These are phyloP conservation scores for Palythoa grandiflora DNA, from an alignment of 92 coral and sea anemone genomes.

Conservation along the genomic window DNA sequence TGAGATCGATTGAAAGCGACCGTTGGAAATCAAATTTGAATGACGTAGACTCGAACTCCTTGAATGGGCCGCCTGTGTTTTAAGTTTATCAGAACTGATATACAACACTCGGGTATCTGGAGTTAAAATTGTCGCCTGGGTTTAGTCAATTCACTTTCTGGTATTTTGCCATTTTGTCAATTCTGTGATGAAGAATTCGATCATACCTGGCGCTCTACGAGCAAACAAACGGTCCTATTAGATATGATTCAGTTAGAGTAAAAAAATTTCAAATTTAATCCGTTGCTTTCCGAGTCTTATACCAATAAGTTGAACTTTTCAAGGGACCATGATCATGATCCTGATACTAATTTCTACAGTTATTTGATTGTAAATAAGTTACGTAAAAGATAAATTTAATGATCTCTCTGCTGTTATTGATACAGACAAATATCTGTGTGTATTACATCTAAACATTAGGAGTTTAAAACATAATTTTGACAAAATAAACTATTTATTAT, in stretches of 20 bases:
- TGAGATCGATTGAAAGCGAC: no score
- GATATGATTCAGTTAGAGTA: slow-evolving; percentile 46
- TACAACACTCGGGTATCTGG: no score
- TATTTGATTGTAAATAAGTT: slow-evolving; percentile 25
- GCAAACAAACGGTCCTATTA: slow-evolving; percentile 34
- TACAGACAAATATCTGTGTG: slow-evolving; percentile 3
- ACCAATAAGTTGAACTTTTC: slow-evolving; percentile 17
- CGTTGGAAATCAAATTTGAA: no score
- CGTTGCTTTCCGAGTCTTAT: slow-evolving; percentile 28
- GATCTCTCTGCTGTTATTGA: neutral
- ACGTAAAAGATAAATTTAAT: slow-evolving; percentile 17
- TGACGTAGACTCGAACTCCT: no score
- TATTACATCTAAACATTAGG: slow-evolving; percentile 3
- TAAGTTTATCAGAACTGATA: no score
- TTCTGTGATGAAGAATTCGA: slow-evolving; percentile 44
- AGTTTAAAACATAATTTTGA: slow-evolving; percentile 36
- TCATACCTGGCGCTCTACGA: slow-evolving; percentile 28
- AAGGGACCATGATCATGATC: slow-evolving; percentile 40
- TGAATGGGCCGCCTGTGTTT: no score
- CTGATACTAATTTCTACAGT: slow-evolving; percentile 41
- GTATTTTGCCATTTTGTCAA: slow-evolving; percentile 36
- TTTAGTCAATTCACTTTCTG: slow-evolving; percentile 14
- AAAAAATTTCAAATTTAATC: slow-evolving; percentile 17
- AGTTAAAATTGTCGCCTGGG: no score
- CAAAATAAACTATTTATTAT: slow-evolving; percentile 29